phyloP scores from a whole-genome alignment of 2,888 invertebrate genomes.

The Endotricha flammealis region DNA sequence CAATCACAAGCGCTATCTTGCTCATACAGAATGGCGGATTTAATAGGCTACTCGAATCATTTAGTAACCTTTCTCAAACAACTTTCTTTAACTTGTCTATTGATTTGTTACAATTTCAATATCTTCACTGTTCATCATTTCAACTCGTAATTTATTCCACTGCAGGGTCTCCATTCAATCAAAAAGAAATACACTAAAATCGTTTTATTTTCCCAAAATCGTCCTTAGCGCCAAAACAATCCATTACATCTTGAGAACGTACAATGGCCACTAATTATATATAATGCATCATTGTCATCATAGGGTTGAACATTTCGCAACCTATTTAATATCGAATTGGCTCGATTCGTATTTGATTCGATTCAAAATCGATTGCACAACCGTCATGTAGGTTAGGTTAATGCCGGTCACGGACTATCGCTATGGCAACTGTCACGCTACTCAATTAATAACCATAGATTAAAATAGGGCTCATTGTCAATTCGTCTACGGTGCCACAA shows the following conservation, averaged over 20 bases:
- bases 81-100: no score
- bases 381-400: constrained; percentile 41
- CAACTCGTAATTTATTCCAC: no score
- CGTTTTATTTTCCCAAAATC: constrained; percentile 2
- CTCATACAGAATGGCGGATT: no score
- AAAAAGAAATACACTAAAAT: constrained; percentile 1
- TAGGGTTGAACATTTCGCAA: constrained; percentile 50
- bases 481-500: no score
- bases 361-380: constrained; percentile 59
- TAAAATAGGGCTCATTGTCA: constrained; percentile 47
- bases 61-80: no score
- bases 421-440: constrained; percentile 37
- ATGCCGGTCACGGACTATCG: constrained; percentile 59
- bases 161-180: no score
- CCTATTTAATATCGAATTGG: constrained; percentile 22
- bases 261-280: constrained; percentile 46
- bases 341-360: constrained; percentile 54
- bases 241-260: constrained; percentile 34
- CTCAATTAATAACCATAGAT: constrained; percentile 49
- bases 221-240: constrained; percentile 18
- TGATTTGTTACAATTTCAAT: no score
- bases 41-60: no score
- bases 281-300: constrained; percentile 49
- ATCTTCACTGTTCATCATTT: no score
- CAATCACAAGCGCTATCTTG: no score